Evolutionary conservation across 2,797 vertebrate genomes (phyloP).

Genomic region (Mormyrops attenuatus): DNA sequence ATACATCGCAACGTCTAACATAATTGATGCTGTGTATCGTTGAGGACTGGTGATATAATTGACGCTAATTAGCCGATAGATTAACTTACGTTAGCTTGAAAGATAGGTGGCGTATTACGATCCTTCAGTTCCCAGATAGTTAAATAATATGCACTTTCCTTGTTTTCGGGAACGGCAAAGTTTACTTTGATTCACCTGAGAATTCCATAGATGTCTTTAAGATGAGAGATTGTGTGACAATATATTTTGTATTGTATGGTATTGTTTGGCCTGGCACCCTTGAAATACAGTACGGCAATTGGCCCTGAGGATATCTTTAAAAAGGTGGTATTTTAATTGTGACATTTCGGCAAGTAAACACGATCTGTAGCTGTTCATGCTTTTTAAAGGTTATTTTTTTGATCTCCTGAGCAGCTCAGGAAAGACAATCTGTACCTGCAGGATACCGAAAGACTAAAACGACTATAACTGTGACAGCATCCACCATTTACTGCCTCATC

Average conservation of each 20-base stretch:
- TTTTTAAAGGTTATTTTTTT: not conserved
- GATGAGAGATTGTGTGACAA: not conserved
- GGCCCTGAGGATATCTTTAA: not conserved
- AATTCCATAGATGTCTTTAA: not conserved
- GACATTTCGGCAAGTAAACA: not conserved
- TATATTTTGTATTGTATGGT: not conserved
- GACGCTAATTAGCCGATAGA: not conserved
- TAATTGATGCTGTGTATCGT: not conserved
- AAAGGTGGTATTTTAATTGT: not conserved
- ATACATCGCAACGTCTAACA: not conserved
- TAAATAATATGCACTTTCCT: not conserved
- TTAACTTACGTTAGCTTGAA: not conserved
- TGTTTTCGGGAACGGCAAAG: not conserved
- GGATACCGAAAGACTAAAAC: not conserved
- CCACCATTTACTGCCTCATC: not conserved
- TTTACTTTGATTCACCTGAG: not conserved
- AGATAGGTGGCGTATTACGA: not conserved
- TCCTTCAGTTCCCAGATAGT: not conserved
- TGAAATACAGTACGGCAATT: not conserved
- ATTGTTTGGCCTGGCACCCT: not conserved
- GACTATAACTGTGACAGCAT: not conserved
- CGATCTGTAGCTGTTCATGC: not conserved
- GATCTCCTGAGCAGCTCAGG: not conserved
- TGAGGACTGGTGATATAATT: not conserved
- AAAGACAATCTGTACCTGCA: not conserved